These are phyloP conservation scores for Coenobita brevimanus DNA, from an alignment of 1,140 invertebrate genomes.

Conservation along the genomic window DNA sequence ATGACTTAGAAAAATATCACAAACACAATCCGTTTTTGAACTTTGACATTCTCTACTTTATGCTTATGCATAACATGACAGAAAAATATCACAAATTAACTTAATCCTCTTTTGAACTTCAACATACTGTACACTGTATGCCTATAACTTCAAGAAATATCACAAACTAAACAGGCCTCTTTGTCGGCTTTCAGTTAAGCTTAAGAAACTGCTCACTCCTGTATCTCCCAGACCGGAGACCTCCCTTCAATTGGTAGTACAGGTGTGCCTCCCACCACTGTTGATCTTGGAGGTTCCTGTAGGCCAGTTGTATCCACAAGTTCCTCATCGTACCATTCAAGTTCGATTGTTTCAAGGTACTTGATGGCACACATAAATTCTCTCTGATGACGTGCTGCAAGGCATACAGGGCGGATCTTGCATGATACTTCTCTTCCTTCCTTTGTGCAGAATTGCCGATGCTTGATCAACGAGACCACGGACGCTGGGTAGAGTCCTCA, in stretches of 20 bases:
- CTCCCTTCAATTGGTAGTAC: not conserved
- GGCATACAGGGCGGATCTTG: slow-evolving; percentile 3
- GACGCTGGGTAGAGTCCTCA: not conserved
- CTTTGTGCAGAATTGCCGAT: slow-evolving; percentile 12
- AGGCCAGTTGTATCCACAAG: not conserved
- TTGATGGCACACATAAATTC: slow-evolving; percentile 9
- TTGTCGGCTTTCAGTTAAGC: too few species aligned
- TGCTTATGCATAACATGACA: too few species aligned
- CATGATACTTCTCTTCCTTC: slow-evolving; percentile 2
- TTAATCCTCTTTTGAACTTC: too few species aligned
- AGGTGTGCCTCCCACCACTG: not conserved
- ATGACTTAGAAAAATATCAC: too few species aligned
- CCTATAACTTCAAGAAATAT: too few species aligned
- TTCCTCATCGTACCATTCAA: slow-evolving; percentile 8
- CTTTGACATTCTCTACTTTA: too few species aligned
- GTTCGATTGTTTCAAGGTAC: not conserved
- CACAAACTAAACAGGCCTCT: too few species aligned
- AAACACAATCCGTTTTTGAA: too few species aligned
- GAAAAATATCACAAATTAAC: too few species aligned
- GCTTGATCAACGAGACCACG: slow-evolving; percentile 21
- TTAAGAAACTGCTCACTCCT: too few species aligned
- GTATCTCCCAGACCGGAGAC: not conserved
- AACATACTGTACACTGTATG: too few species aligned
- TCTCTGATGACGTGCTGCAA: slow-evolving; percentile 5
- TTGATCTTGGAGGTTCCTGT: not conserved